Conservation (phyloP, 1,140 invertebrate genomes). For the Berghia stephanieae region DNA sequence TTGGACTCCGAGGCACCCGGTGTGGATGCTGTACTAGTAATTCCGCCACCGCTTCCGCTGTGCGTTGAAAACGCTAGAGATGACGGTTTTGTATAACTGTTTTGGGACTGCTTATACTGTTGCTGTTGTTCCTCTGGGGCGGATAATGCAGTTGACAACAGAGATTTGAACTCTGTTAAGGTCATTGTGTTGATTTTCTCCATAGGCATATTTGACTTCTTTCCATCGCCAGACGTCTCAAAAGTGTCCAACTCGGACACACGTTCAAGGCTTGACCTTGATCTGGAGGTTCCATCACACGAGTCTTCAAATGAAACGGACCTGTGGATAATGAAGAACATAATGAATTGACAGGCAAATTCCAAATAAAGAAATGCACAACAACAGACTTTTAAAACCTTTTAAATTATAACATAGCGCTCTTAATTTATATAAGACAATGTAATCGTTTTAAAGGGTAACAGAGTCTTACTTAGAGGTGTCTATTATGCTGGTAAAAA, state of each 20-base stretch:
- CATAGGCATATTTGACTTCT: constrained; percentile 35
- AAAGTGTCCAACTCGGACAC: constrained; percentile 15
- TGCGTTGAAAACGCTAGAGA: no score
- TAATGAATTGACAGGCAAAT: no score
- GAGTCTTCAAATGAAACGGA: constrained; percentile 29
- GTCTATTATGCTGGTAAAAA: no score
- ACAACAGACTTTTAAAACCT: no score
- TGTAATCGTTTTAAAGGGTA: no score
- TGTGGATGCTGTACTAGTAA: neutral
- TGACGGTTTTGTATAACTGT: no score
- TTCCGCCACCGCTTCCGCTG: neutral
- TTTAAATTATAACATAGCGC: no score
- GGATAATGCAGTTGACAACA: constrained; percentile 49
- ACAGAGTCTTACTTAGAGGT: no score
- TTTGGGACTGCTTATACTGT: constrained; percentile 15
- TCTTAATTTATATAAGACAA: no score
- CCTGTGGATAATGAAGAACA: constrained; percentile 8
- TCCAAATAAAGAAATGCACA: no score
- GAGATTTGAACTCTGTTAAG: constrained; percentile 55
- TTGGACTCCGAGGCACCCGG: neutral
- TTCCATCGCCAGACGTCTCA: neutral
- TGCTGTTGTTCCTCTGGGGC: constrained; percentile 33
- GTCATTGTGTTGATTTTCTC: constrained; percentile 57
- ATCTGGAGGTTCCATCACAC: neutral
- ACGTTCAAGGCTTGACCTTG: constrained; percentile 26